phyloP scores from a whole-genome alignment of 2,113 vertebrate genomes.

The Thamnaconus septentrionalis region DNA sequence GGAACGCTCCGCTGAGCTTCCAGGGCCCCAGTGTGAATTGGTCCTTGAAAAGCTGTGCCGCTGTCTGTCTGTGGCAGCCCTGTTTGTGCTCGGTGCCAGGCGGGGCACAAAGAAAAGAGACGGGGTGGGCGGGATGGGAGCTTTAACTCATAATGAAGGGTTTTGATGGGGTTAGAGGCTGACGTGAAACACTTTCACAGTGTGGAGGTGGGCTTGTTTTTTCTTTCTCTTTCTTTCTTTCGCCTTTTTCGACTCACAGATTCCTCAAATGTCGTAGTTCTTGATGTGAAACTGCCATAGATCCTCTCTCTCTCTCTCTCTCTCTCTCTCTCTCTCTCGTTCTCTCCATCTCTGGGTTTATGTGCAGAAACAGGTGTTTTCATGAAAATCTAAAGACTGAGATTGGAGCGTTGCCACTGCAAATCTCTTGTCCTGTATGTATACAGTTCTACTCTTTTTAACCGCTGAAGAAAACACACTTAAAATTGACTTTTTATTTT shows the following conservation, averaged over 20 bases:
- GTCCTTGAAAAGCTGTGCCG: constrained; percentile 51
- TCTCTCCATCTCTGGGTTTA: no score
- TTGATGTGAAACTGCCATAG: constrained; percentile 12
- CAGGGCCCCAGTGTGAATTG: constrained; percentile 51
- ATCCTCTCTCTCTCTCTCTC: no score
- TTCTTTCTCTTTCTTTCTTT: constrained; percentile 20
- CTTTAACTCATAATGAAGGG: constrained; percentile 45
- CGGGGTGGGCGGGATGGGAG: constrained; percentile 1
- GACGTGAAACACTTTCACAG: constrained; percentile 27
- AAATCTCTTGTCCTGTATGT: no score
- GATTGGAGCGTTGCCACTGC: no score
- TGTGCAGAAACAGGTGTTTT: no score
- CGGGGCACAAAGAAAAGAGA: constrained; percentile 8
- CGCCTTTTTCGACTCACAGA: not conserved
- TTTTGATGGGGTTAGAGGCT: constrained; percentile 36
- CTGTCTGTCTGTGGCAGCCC: constrained; percentile 49
- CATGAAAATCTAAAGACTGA: no score
- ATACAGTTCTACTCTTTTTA: no score
- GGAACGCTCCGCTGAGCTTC: constrained; percentile 52
- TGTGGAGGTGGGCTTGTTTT: constrained; percentile 5
- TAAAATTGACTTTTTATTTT: no score
- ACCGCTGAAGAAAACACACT: no score
- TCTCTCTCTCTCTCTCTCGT: no score
- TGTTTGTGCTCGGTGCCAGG: constrained; percentile 52
- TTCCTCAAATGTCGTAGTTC: constrained; percentile 8